Conservation (phyloP, 2,113 vertebrate genomes). For the Oreochromis niloticus region DNA sequence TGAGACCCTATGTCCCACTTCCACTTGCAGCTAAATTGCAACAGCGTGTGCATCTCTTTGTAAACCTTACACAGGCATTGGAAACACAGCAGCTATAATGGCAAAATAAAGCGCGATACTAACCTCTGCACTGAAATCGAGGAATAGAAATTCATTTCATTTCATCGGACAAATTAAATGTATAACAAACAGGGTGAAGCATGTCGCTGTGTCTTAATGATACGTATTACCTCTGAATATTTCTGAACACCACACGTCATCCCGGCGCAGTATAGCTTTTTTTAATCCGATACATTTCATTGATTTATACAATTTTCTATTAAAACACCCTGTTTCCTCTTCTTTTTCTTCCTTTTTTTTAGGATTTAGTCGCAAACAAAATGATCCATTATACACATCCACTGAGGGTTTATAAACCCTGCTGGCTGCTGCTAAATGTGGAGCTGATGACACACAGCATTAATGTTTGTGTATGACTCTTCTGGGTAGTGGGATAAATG, state of each 20-base stretch:
- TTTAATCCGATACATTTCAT: background rate
- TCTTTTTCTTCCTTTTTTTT: background rate
- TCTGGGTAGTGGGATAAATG: background rate
- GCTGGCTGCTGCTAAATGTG: slow-evolving; percentile 26
- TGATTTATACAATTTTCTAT: background rate
- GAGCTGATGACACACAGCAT: background rate
- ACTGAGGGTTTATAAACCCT: background rate
- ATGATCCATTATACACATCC: slow-evolving; percentile 8
- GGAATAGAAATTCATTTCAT: background rate
- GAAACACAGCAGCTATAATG: background rate
- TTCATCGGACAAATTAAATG: background rate
- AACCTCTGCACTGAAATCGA: background rate
- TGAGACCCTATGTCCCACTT: background rate
- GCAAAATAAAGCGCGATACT: background rate
- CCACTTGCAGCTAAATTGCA: background rate
- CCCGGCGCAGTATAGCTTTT: background rate
- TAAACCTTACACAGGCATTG: background rate
- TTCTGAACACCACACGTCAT: background rate
- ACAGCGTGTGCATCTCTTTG: background rate
- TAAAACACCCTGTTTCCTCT: background rate
- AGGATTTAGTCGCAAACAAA: slow-evolving; percentile 1
- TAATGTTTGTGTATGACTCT: slow-evolving; percentile 21
- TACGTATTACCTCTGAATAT: background rate
- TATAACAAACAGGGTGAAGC: background rate
- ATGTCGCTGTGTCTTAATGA: background rate